Percentiles rank a stretch among this genome's conserved stretches.
Evolutionary conservation across 2,797 vertebrate species (phyloP).

Genomic region (Pangasius krempfi): DNA sequence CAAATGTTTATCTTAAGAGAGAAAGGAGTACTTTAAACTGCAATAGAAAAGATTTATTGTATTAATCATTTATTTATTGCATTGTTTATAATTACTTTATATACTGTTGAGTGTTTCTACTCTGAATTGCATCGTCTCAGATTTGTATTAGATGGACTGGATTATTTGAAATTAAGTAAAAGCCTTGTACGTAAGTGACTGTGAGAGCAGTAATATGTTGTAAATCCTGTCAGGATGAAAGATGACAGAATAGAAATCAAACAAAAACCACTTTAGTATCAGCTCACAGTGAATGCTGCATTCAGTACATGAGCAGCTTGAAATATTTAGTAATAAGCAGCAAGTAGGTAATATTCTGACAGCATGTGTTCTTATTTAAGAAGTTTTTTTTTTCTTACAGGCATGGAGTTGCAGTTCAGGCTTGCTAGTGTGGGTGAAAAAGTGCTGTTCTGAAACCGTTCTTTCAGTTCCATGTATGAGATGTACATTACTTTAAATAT

Average conservation of each 20-base stretch:
- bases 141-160: not conserved
- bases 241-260: not conserved
- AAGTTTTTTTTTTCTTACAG: not conserved
- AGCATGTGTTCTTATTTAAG: constrained; percentile 27
- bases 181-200: not conserved
- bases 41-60: not conserved
- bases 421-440: not conserved
- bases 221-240: not conserved
- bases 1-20: not conserved
- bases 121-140: not conserved
- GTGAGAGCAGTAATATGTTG: not conserved
- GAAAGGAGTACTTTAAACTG: not conserved
- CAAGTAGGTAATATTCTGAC: not conserved
- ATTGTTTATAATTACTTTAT: not conserved
- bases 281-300: not conserved
- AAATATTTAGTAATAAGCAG: constrained; percentile 5
- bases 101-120: not conserved
- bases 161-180: not conserved
- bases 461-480: not conserved
- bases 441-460: not conserved
- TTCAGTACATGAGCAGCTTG: not conserved
- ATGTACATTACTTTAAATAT: not conserved
- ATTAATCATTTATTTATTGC: not conserved
- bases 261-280: not conserved
- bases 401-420: not conserved